Evolutionary conservation across 2,113 vertebrate species (phyloP).

Genomic region (Salvator merianae): DNA sequence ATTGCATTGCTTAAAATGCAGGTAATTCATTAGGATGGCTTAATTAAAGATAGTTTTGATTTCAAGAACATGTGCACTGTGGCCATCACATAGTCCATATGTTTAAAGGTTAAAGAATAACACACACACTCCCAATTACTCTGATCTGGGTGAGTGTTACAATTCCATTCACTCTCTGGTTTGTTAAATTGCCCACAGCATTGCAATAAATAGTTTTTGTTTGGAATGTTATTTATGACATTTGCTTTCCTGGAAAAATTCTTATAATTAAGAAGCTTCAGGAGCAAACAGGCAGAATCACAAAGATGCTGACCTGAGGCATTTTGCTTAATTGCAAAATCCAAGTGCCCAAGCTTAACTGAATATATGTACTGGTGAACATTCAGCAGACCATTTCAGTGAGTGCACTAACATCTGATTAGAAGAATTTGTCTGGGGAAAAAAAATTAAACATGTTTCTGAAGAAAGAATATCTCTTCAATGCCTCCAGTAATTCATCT

Average conservation of each 20-base stretch:
- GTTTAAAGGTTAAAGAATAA: too few species aligned
- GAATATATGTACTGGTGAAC: neutral
- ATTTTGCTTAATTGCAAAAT: neutral
- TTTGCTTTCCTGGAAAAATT: neutral
- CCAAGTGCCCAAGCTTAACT: neutral
- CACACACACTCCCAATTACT: too few species aligned
- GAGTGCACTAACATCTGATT: neutral
- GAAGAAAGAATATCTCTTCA: neutral
- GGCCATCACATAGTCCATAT: neutral
- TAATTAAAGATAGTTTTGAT: neutral
- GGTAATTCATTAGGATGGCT: neutral
- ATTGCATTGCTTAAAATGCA: neutral
- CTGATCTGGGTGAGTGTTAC: neutral
- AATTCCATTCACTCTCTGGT: slow-evolving; percentile 21
- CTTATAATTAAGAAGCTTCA: neutral
- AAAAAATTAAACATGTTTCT: neutral
- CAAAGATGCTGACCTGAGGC: neutral
- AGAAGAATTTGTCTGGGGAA: neutral
- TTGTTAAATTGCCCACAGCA: neutral
- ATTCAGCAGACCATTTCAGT: neutral
- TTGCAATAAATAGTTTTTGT: slow-evolving; percentile 45
- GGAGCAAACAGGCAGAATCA: neutral
- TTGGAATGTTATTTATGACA: slow-evolving; percentile 7
- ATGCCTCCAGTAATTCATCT: neutral
- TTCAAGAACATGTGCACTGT: neutral